Conservation (phyloP, 2,113 vertebrate genomes). For the Anguilla japonica region DNA sequence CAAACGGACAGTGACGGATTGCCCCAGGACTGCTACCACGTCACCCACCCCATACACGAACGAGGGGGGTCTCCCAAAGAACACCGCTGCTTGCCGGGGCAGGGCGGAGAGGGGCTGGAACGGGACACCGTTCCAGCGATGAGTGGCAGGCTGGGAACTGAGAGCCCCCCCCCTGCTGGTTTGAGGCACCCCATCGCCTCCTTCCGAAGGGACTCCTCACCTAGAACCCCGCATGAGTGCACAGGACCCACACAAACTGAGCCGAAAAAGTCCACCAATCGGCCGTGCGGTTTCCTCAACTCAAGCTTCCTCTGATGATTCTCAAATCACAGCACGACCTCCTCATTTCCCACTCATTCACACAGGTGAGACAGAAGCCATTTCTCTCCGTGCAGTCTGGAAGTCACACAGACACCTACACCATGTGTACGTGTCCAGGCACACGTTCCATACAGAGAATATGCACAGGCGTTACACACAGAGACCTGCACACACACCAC, state of each 20-base stretch:
- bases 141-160: neutral
- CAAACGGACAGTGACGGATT: constrained; percentile 2
- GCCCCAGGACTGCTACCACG: neutral
- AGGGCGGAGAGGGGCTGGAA: neutral
- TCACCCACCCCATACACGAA: neutral
- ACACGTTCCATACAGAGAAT: too few relatives aligned
- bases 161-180: neutral
- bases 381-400: neutral
- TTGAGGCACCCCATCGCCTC: neutral
- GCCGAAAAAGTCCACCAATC: too few relatives aligned
- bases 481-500: neutral
- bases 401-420: neutral
- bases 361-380: neutral
- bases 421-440: neutral
- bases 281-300: too few relatives aligned
- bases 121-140: neutral
- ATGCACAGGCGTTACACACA: neutral
- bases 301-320: too few relatives aligned
- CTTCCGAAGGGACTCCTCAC: neutral
- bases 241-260: neutral
- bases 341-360: neutral
- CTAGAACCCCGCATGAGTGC: neutral
- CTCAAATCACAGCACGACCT: too few relatives aligned
- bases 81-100: neutral
- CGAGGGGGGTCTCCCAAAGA: neutral